A percentile compares a stretch with the other conserved stretches of the same genome.
These are phyloP conservation scores for Tachycineta bicolor DNA, from an alignment of 2,113 vertebrate species.

Conservation along the genomic window DNA sequence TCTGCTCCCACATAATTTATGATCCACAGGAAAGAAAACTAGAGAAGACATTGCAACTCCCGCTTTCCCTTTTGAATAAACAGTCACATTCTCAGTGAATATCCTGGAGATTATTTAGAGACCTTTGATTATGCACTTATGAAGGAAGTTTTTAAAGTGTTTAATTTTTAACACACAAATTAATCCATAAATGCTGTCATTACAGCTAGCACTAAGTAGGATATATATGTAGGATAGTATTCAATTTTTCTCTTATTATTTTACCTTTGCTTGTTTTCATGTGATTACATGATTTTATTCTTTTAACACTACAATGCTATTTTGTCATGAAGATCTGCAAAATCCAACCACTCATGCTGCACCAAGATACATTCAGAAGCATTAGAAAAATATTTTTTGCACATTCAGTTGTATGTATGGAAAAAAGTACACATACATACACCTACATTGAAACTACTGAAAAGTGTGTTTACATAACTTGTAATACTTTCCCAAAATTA, in stretches of 20 bases:
- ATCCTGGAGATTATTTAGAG: not conserved
- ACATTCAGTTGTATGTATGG: not conserved
- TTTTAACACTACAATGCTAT: not conserved
- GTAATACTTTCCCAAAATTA: not conserved
- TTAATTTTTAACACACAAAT: not conserved
- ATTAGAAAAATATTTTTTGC: conserved; percentile 35
- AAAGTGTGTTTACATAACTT: not conserved
- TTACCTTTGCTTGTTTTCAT: not conserved
- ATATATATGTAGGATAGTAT: not conserved
- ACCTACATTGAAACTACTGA: not conserved
- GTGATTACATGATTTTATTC: not conserved
- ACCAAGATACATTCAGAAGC: not conserved
- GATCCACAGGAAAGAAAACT: conserved; percentile 1
- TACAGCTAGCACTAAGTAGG: not conserved
- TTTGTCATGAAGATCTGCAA: not conserved
- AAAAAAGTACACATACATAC: not conserved
- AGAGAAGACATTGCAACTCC: not conserved
- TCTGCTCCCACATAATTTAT: not conserved
- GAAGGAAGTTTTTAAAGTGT: not conserved
- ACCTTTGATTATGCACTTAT: not conserved
- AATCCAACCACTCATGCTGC: not conserved
- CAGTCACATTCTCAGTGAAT: not conserved
- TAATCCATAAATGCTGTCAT: not conserved
- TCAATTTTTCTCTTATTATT: not conserved
- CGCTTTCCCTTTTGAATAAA: not conserved